A percentile compares a stretch with the other conserved stretches of the same genome.
phyloP scores from a whole-genome alignment of 2,888 invertebrate genomes.

The Scaptomyza caliginosa region DNA sequence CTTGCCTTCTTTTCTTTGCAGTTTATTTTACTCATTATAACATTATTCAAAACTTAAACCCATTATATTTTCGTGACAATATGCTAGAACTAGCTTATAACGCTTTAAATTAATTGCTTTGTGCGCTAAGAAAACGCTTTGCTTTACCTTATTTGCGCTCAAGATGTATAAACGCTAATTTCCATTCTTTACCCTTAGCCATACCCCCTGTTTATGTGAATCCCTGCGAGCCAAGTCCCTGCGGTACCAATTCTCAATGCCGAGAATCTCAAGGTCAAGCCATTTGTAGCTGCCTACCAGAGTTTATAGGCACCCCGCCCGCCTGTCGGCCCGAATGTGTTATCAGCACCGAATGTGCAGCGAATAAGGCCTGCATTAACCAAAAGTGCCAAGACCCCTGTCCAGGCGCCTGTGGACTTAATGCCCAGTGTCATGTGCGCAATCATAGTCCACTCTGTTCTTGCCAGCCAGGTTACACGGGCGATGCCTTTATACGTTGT shows the following conservation, averaged over 20 bases:
- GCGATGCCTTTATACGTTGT: conserved; percentile 91
- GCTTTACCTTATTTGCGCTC: conserved; percentile 37
- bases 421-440: conserved; percentile 91
- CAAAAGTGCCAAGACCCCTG: conserved; percentile 92
- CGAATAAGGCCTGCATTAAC: conserved; percentile 90
- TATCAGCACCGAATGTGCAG: conserved; percentile 91
- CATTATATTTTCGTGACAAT: conserved; percentile 33
- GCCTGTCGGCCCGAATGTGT: conserved; percentile 92
- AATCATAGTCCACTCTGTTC: conserved; percentile 93
- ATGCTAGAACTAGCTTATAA: conserved; percentile 35
- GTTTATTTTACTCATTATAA: neutral
- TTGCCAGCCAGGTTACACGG: conserved; percentile 89
- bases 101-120: conserved; percentile 31
- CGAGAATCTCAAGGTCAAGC: conserved; percentile 88
- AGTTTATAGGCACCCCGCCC: conserved; percentile 91
- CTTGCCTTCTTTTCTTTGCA: neutral
- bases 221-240: conserved; percentile 90
- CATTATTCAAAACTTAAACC: conserved; percentile 3
- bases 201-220: conserved; percentile 81
- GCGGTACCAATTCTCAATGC: conserved; percentile 91
- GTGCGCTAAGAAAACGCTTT: conserved; percentile 28
- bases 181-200: conserved; percentile 43
- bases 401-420: conserved; percentile 90
- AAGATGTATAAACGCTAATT: conserved; percentile 20
- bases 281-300: conserved; percentile 89